phyloP scores from a whole-genome alignment of 2,797 vertebrate genomes.

The Prunella strophiata region DNA sequence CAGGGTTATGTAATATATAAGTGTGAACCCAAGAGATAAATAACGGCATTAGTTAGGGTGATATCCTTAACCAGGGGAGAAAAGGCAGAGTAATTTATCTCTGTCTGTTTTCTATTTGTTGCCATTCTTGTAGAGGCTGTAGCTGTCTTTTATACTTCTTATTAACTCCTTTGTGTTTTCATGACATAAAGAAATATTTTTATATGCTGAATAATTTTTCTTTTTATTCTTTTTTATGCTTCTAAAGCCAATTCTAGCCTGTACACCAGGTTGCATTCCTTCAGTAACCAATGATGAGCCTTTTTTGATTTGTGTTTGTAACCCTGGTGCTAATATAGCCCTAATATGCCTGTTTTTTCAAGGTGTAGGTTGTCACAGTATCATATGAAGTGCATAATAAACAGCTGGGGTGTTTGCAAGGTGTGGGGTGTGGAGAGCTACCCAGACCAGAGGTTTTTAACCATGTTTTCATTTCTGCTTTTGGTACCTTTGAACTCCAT shows the following conservation, averaged over 20 bases:
- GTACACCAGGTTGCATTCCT: background rate
- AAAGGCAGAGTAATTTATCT: constrained; percentile 12
- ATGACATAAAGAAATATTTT: background rate
- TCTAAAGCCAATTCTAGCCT: background rate
- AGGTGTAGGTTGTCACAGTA: background rate
- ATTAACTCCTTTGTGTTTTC: background rate
- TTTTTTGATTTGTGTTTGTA: background rate
- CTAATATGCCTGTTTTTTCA: background rate
- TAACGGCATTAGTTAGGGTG: background rate
- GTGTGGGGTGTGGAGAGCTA: background rate
- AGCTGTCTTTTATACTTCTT: background rate
- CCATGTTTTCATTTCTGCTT: background rate
- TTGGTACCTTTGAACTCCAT: background rate
- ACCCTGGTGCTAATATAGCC: background rate
- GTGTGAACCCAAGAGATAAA: background rate
- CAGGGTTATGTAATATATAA: background rate
- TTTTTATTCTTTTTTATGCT: background rate
- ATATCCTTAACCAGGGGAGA: background rate
- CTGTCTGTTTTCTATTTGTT: background rate
- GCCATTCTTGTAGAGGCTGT: background rate
- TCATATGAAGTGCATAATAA: background rate
- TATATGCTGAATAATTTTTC: background rate
- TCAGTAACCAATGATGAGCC: background rate
- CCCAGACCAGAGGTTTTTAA: background rate
- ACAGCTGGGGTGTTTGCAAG: fast-evolving